Base-by-base conservation (phyloP, 1,140 invertebrate species). In the Aleiodes sp. region DNA sequence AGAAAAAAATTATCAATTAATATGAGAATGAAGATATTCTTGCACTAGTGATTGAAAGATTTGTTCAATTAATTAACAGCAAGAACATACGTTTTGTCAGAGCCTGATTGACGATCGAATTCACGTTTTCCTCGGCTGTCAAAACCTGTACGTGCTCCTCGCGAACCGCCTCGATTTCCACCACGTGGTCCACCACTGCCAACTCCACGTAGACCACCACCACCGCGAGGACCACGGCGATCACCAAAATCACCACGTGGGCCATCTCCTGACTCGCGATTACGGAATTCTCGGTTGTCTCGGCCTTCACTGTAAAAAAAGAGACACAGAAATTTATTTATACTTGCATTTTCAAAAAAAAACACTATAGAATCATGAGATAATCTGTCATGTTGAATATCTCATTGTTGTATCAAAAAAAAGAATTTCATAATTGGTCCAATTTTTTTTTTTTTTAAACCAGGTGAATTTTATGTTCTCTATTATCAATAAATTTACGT, bases 41-140 rank as follows among this genome's bases (percentile, higher is more conserved):
- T n/a, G n/a, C n/a, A 62, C 26, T 35, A 9, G 0, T 31, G n/a
- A 1, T 28, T 33, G 41, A 63, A 63, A 65, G 10, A 46, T 43
- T 28, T 24, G 43, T n/a, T 46, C 41, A 14, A 41, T 35, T 39
- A 64, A 59, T 33, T 29, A 24, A 62, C 28, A 21, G 52, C 57
- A 21, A 21, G 78, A 75, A 87, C 88, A 86, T 88, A 93, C 92
- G 94, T 97, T 88, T 94, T 96, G 81, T 98, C 96, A 64, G 94
- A 96, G 73, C 96, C 96, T 79, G 95, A 97, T 84, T 97, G 94
- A 71, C 96, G 91, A 86, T 98, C 96, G 84, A 95, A 98, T 87
- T 98, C 96, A 35, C 95, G 90, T 86, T 96, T 96, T 39, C 93
- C 91, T 73, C 93, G 88, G 73, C 92, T 90, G 73, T 92, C 91